These are phyloP conservation scores for Cyclina sinensis DNA, from an alignment of 1,140 invertebrate species.

Conservation along the genomic window DNA sequence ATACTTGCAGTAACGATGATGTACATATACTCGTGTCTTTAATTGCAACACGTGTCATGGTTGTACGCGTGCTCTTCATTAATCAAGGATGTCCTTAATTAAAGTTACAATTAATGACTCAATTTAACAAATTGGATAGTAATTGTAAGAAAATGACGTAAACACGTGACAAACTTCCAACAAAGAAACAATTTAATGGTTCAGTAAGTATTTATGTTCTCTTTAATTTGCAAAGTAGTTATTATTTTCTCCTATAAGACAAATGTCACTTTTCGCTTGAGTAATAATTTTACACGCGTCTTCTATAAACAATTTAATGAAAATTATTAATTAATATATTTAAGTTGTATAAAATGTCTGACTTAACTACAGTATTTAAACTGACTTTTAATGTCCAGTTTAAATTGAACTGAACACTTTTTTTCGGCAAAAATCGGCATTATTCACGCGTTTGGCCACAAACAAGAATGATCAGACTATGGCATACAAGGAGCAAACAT, in stretches of 20 bases:
- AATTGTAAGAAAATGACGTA: not conserved
- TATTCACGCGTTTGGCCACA: too few relatives aligned
- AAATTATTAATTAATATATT: too few relatives aligned
- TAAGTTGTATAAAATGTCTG: too few relatives aligned
- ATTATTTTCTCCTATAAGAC: not conserved
- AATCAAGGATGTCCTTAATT: slow-evolving; percentile 25
- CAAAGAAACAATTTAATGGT: too few relatives aligned
- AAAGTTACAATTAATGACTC: not conserved
- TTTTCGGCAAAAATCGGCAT: too few relatives aligned
- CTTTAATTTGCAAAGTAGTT: not conserved
- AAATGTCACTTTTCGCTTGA: not conserved
- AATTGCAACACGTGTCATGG: not conserved
- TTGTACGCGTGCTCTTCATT: not conserved
- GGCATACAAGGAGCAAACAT: too few relatives aligned
- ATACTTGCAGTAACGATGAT: not conserved
- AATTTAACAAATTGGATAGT: not conserved
- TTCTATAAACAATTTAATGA: too few relatives aligned
- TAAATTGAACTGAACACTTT: too few relatives aligned
- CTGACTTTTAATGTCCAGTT: too few relatives aligned
- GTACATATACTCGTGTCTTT: not conserved
- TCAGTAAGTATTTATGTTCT: slow-evolving; percentile 1
- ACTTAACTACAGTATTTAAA: too few relatives aligned
- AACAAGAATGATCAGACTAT: too few relatives aligned
- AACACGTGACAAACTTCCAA: slow-evolving; percentile 3
- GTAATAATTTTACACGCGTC: not conserved